phyloP scores from a whole-genome alignment of 2,888 invertebrate species.

The Luperina testacea region DNA sequence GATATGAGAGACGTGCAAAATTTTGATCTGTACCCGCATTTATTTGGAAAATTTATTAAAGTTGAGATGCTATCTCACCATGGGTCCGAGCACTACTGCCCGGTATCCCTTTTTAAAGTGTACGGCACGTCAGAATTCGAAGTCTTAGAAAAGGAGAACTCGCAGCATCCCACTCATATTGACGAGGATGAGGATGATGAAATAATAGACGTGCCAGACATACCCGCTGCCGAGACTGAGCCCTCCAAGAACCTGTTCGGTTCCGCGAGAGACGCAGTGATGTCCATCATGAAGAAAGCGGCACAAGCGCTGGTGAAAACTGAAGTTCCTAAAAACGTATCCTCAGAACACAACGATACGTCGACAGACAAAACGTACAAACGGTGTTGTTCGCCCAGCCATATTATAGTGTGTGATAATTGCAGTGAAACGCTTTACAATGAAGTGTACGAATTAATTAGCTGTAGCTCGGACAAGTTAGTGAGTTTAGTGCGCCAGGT shows the following conservation, averaged over 20 bases:
- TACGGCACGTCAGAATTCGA: slow-evolving; percentile 98
- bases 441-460: slow-evolving; percentile 93
- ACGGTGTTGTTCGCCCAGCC: slow-evolving; percentile 93
- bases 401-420: slow-evolving; percentile 93
- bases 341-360: slow-evolving; percentile 86
- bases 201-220: slow-evolving; percentile 90
- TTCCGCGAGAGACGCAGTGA: slow-evolving; percentile 96
- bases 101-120: slow-evolving; percentile 97
- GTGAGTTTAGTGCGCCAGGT: slow-evolving; percentile 90
- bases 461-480: slow-evolving; percentile 92
- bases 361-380: slow-evolving; percentile 83
- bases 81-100: slow-evolving; percentile 99
- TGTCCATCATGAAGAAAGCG: slow-evolving; percentile 97
- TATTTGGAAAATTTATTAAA: slow-evolving; percentile 97
- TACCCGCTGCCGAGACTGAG: slow-evolving; percentile 85
- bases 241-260: slow-evolving; percentile 94
- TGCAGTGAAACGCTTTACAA: slow-evolving; percentile 93
- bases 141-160: slow-evolving; percentile 95
- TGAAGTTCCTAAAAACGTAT: slow-evolving; percentile 91
- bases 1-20: slow-evolving; percentile 96
- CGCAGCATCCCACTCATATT: slow-evolving; percentile 91
- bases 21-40: slow-evolving; percentile 94
- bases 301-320: slow-evolving; percentile 95
- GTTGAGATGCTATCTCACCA: slow-evolving; percentile 98
- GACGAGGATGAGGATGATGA: slow-evolving; percentile 93